Base-by-base conservation (phyloP, 1,140 invertebrate species). In the Drosophila pseudoobscura region DNA sequence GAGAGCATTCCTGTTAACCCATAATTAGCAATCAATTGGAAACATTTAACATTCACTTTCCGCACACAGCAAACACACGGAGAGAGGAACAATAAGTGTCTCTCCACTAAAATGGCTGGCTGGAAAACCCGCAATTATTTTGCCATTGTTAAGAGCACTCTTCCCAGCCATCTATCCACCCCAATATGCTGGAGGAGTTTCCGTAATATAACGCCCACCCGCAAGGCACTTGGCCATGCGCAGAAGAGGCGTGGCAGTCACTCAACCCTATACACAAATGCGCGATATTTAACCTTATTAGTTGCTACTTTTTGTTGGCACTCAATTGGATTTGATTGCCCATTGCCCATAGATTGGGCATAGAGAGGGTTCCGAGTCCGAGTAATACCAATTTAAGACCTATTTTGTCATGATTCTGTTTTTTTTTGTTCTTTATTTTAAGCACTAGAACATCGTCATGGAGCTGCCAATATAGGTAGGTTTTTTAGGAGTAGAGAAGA, bases 251-350 rank as follows among this genome's bases (percentile, higher is more conserved):
- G 62, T 69, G 76, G 59, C 61, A 53, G 62, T 52, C 35, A 41
- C 45, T 35, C 77, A 80, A 87, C 82, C 78, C 82, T 70, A 75
- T 66, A 47, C 53, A 55, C 43, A 75, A 73, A 66, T 77, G 64
- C 72, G 41, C 53, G 46, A 39, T 64, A 52, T 54, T 87, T 87
- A 85, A 87, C 74, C 70, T 71, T 76, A 88, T 87, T 82, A 88
- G 50, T 58, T 53, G 17, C 22, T 66, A 71, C 69, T 78, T 80
- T 85, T 78, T 78, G 74, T 68, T 87, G 65, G 55, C 54, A 13
- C 60, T 88, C 83, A 82, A 88, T 87, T 82, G 65, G 70, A 75
- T 75, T 82, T 87, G 78, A 87, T 87, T 87, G 83, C 62, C 54
- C 55, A 41, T 31, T 31, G 29, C 31, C 35, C 35, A 39, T 39